These are phyloP conservation scores for Vireo altiloquus DNA, from an alignment of 2,113 vertebrate species.

Conservation along the genomic window DNA sequence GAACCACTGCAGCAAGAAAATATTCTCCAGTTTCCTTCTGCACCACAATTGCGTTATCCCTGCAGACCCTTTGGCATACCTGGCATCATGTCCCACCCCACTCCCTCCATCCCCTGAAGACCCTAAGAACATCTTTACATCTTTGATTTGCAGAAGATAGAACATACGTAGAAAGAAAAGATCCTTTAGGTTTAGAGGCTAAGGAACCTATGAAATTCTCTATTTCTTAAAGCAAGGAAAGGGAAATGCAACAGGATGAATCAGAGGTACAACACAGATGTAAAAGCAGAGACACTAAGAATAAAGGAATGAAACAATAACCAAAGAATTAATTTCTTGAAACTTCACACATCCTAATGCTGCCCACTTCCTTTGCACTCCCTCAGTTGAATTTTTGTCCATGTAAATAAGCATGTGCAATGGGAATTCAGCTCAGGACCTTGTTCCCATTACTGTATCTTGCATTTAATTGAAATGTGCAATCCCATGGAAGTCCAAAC, in stretches of 20 bases:
- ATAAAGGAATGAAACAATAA: background rate
- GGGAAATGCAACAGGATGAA: background rate
- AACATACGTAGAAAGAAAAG: background rate
- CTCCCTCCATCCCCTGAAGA: background rate
- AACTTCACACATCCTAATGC: background rate
- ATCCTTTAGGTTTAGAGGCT: background rate
- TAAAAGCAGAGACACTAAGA: background rate
- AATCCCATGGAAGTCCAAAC: background rate
- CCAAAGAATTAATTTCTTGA: background rate
- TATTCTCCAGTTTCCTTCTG: background rate
- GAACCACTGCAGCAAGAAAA: background rate
- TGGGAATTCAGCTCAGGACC: background rate
- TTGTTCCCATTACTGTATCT: background rate
- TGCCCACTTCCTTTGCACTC: background rate
- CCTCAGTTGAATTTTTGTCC: background rate
- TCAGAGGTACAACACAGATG: background rate
- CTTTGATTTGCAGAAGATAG: background rate
- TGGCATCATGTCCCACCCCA: background rate
- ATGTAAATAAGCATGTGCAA: constrained; percentile 11
- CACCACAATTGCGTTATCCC: accelerated
- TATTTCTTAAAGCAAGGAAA: background rate
- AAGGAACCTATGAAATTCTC: background rate
- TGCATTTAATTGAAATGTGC: background rate
- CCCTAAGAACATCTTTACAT: background rate
- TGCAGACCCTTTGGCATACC: background rate